Evolutionary conservation across 1,140 invertebrate genomes (phyloP), one percentile per base, ranked within the genome.

Genomic region (Drosophila obscura): DNA sequence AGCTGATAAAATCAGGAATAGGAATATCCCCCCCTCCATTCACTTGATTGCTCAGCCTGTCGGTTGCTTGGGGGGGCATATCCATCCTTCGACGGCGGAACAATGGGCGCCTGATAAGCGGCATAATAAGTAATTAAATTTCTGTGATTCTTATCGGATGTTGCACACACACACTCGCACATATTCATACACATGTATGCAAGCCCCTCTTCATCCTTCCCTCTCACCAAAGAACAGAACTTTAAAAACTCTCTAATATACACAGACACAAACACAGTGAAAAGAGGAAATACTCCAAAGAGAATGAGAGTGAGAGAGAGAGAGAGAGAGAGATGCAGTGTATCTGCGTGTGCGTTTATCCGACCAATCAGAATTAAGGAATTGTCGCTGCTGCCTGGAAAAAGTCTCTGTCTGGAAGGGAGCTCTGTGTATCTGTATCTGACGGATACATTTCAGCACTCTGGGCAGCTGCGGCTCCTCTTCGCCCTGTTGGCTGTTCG

Each of bases 41-140:
- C 35, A 1, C 11, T 11, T 39, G 35, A 39, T 39, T 58, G 31
- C 43, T 65, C 52, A 51, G 28, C 16, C 69, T 19, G 39, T 44
- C 45, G 43, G 24, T 15, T 69, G 50, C 26, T n/a, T 24, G 26
- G 46, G 19, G 19, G 44, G 53, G n/a, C 66, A 46, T 60, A 52
- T 72, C 60, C 59, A 60, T 65, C 28, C 56, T 51, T 35, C 60
- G 45, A 46, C 35, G 50, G 31, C 65, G 57, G 64, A 56, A 56
- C 68, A 69, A 75, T 66, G 46, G 66, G 56, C 11, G 56, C 48
- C 43, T 80, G 80, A 84, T 84, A 84, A 84, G 77, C 63, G 60
- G 50, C 63, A 66, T 84, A 80, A 77, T 87, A 74, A 84, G 73
- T 74, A 77, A 87, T 73, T 85, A 85, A 77, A 74, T 67, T 87